Percentiles rank a stretch among this genome's conserved stretches.
Evolutionary conservation across 2,797 vertebrate species (phyloP).

Genomic region (Anolis apletophallus): DNA sequence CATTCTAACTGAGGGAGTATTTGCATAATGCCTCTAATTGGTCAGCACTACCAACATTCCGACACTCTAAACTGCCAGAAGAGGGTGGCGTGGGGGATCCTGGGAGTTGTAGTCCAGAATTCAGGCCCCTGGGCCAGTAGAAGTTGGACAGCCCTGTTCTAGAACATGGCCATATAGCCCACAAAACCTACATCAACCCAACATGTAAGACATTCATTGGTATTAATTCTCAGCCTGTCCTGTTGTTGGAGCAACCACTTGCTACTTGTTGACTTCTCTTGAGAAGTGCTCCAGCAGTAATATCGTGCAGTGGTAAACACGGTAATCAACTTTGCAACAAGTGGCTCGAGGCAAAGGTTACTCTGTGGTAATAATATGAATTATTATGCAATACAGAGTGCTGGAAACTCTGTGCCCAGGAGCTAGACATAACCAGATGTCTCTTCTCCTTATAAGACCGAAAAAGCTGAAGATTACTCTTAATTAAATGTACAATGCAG

Average conservation of each 20-base stretch:
- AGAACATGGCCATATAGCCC: too few species aligned
- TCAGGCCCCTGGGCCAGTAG: too few species aligned
- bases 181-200: too few species aligned
- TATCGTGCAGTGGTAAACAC: neutral
- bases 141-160: too few species aligned
- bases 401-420: neutral
- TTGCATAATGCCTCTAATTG: too few species aligned
- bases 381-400: neutral
- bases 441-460: constrained; percentile 4
- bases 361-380: constrained; percentile 5
- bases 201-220: too few species aligned
- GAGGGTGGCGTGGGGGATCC: too few species aligned
- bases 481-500: neutral
- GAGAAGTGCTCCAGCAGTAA: neutral
- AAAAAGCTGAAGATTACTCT: neutral
- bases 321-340: neutral
- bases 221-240: neutral
- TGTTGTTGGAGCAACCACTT: neutral
- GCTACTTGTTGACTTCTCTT: neutral
- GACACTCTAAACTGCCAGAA: too few species aligned
- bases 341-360: neutral
- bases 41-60: too few species aligned
- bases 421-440: neutral
- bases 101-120: too few species aligned
- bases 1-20: too few species aligned